phyloP scores from a whole-genome alignment of 2,888 invertebrate genomes.

The Erebia palarica region DNA sequence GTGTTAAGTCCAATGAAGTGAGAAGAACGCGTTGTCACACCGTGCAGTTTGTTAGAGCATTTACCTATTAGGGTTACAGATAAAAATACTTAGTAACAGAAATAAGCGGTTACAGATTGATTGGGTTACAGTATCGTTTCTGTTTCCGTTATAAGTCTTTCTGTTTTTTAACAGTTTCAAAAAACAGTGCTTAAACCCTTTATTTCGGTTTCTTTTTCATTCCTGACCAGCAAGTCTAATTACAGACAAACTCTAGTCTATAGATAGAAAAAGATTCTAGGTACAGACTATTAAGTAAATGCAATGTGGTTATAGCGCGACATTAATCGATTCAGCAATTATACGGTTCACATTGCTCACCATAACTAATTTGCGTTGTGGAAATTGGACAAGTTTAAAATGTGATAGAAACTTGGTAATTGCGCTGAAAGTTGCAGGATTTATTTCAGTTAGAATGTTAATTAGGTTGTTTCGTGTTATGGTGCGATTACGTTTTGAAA shows the following conservation, averaged over 20 bases:
- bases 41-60: too few species aligned
- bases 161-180: too few species aligned
- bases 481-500: conserved; percentile 43
- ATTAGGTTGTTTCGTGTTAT: conserved; percentile 50
- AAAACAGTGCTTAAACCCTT: too few species aligned
- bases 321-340: conserved; percentile 22
- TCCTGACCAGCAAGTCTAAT: too few species aligned
- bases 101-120: too few species aligned
- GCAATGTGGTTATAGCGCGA: neutral
- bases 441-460: conserved; percentile 47
- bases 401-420: conserved; percentile 44
- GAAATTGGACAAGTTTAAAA: conserved; percentile 42
- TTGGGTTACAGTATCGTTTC: too few species aligned
- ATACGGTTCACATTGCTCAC: conserved; percentile 20
- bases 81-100: too few species aligned
- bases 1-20: too few species aligned
- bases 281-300: neutral
- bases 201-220: too few species aligned
- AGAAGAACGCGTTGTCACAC: too few species aligned
- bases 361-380: conserved; percentile 21
- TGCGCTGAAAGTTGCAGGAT: conserved; percentile 44
- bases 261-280: neutral
- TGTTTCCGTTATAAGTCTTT: too few species aligned
- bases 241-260: neutral
- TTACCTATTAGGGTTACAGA: too few species aligned